Base-by-base conservation (phyloP, 2,888 invertebrate species). In the Diadromus collaris region DNA sequence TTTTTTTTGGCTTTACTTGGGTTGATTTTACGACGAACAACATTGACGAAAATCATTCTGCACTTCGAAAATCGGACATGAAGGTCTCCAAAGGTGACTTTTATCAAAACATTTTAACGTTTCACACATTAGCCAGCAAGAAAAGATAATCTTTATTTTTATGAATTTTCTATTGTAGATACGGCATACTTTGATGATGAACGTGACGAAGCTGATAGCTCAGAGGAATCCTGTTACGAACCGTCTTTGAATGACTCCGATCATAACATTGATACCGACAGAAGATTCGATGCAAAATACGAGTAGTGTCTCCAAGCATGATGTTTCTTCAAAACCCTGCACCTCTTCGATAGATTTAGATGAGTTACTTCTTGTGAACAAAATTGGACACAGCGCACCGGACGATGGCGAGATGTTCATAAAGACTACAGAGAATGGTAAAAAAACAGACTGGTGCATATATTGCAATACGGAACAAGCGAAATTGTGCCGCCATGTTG, bases 401-500 rank as follows among this genome's bases (percentile, higher is more conserved):
- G 72, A 77, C 5, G 72, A 77, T 32, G 51, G 16, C 0, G 16
- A 38, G 2, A 77, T 72, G 68, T 51, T 41, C 10, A 67, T 77
- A 1, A 67, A 44, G 48, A 72, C 67, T 6, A 56, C 61, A 2
- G 72, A 77, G 16, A 51, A 51, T n/a, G 72, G 72, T 6, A 32
- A 41, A 2, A 81, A 74, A 24, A 74, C 69, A 51, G 74, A 76
- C 56, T 81, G 70, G 41, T 76, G 81, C 32, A 46, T 65, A 6
- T 79, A 75, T 38, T 81, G 79, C 44, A 68, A 75, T 48, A 79
- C 27, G 6, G 69, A 79, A 13, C 79, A 81, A 56, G 38, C 27
- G 16, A 73, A 81, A 71, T 44, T 81, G 24, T 58, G 73, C 34
- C 77, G 79, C 9, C 79, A 81, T 58, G 51, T 81, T 16, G 54